Evolutionary conservation across 2,113 vertebrate genomes (phyloP).

Genomic region (Chionomys nivalis): DNA sequence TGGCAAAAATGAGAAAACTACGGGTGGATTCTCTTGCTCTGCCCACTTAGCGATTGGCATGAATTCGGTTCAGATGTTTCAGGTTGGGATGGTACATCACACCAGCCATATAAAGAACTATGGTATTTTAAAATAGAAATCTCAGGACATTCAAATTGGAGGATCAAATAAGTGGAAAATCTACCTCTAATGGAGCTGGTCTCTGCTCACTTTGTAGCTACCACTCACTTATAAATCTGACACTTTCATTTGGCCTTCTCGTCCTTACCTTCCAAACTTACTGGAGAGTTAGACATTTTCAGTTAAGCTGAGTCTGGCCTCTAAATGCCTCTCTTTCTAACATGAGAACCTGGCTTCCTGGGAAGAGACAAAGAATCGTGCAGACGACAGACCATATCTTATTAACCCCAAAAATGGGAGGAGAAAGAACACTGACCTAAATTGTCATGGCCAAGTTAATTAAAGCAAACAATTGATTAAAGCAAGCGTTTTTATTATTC

Average conservation of each 20-base stretch:
- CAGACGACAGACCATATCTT: background rate
- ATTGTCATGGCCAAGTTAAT: background rate
- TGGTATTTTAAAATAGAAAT: background rate
- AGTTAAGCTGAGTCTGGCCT: background rate
- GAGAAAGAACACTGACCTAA: background rate
- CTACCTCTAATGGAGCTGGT: background rate
- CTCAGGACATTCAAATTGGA: background rate
- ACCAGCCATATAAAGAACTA: background rate
- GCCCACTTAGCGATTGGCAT: background rate
- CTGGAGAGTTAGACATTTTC: background rate
- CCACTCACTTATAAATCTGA: background rate
- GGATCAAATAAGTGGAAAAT: background rate
- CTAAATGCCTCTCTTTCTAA: background rate
- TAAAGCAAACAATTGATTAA: background rate
- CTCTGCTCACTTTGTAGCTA: background rate
- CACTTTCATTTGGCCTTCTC: background rate
- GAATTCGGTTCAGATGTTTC: background rate
- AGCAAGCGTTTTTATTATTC: too few relatives aligned
- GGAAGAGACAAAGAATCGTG: background rate
- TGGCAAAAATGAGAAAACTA: background rate
- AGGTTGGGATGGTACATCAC: background rate
- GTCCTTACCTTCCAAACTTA: background rate
- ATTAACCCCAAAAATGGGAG: background rate
- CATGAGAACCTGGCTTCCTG: background rate
- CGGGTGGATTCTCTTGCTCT: background rate